phyloP scores from a whole-genome alignment of 2,888 invertebrate species.

The Eumerus sabulonum region DNA sequence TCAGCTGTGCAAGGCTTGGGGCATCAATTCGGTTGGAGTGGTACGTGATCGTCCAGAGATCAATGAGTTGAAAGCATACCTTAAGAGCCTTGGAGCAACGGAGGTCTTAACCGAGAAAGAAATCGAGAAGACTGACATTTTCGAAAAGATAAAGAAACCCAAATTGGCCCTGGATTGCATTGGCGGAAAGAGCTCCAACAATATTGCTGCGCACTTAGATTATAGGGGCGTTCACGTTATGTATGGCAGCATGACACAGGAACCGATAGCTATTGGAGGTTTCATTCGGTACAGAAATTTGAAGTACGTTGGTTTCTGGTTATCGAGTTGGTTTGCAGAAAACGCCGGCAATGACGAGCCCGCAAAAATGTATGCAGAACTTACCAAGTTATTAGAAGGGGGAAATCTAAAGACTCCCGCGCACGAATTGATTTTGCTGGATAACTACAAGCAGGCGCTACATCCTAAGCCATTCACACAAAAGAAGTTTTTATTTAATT shows the following conservation, averaged over 20 bases:
- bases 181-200: too few species aligned
- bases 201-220: too few species aligned
- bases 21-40: conserved; percentile 90
- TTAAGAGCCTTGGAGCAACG: conserved; percentile 89
- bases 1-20: conserved; percentile 90
- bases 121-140: conserved; percentile 82
- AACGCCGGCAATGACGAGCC: too few species aligned
- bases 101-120: conserved; percentile 92
- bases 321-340: conserved; percentile 91
- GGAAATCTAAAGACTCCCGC: conserved; percentile 87
- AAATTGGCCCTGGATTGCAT: too few species aligned
- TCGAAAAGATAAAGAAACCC: conserved; percentile 86
- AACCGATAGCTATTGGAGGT: conserved; percentile 90
- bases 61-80: conserved; percentile 82
- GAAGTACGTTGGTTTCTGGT: conserved; percentile 91
- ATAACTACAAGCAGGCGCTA: conserved; percentile 86
- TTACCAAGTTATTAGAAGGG: conserved; percentile 85
- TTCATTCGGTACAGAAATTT: conserved; percentile 91
- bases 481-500: conserved; percentile 84
- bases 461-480: conserved; percentile 86
- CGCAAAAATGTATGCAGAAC: conserved; percentile 86
- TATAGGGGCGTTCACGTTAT: too few species aligned
- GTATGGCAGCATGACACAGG: conserved; percentile 96
- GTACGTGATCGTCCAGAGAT: conserved; percentile 89
- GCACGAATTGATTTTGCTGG: conserved; percentile 85